A percentile compares a stretch with the other conserved stretches of the same genome.
phyloP scores from a whole-genome alignment of 1,140 invertebrate species.

The Ruditapes philippinarum region DNA sequence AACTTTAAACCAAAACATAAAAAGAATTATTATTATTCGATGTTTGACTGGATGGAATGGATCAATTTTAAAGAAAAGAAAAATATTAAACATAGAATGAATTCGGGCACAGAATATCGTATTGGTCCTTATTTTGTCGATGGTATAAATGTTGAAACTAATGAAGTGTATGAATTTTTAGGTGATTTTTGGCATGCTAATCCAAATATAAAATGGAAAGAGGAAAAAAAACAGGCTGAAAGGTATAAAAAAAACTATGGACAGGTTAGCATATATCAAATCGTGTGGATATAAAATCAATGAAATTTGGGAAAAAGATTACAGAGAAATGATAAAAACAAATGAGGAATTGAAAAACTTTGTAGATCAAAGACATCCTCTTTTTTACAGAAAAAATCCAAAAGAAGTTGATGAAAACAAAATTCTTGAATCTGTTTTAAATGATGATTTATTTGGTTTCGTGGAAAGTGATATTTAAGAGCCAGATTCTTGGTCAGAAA shows the following conservation, averaged over 20 bases:
- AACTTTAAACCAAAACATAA: not conserved
- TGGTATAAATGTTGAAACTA: not conserved
- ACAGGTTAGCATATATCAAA: not conserved
- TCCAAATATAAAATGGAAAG: not conserved
- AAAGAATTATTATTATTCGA: not conserved
- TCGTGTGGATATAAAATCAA: not conserved
- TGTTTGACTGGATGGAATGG: conserved; percentile 1
- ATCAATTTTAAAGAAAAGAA: not conserved
- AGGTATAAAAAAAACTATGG: not conserved
- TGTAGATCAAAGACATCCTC: not conserved
- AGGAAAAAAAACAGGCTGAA: not conserved
- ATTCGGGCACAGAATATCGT: not conserved
- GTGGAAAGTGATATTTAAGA: conserved; percentile 67
- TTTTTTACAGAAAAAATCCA: not conserved
- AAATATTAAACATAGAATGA: conserved; percentile 18
- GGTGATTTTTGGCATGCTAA: not conserved
- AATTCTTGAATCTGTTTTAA: conserved; percentile 6
- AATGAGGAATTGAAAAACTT: not conserved
- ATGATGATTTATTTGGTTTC: conserved; percentile 66
- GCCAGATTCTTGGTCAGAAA: not conserved
- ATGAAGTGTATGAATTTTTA: not conserved
- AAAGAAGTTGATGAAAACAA: no score
- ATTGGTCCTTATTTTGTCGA: conserved; percentile 6
- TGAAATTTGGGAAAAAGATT: conserved; percentile 13
- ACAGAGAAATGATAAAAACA: not conserved